Conservation (phyloP, 92 coral and sea anemone species). For the Micromussa lordhowensis region DNA sequence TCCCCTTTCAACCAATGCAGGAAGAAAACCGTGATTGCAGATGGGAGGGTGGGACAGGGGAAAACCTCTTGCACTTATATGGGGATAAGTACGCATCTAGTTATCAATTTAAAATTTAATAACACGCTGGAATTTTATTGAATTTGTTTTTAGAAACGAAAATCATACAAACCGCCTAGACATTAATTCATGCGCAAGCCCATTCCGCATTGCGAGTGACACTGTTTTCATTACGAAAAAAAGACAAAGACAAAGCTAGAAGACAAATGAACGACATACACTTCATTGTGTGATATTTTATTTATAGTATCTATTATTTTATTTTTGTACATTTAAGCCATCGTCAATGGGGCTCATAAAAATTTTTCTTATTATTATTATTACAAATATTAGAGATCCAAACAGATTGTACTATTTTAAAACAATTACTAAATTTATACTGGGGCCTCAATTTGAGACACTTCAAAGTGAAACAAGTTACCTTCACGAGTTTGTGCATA, state of each 20-base stretch:
- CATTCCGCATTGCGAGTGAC: neutral
- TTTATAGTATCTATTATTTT: neutral
- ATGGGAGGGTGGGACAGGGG: too few species aligned
- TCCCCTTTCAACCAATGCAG: too few species aligned
- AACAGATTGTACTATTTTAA: neutral
- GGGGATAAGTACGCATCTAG: too few species aligned
- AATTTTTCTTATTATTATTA: neutral
- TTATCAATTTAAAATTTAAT: too few species aligned
- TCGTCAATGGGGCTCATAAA: neutral
- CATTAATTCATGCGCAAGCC: neutral
- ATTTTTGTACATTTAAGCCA: neutral
- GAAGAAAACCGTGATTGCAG: too few species aligned
- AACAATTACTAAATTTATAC: neutral
- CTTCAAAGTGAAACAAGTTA: neutral
- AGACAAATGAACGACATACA: neutral
- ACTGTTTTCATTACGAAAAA: too few species aligned
- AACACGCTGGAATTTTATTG: too few species aligned
- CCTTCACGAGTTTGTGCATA: neutral
- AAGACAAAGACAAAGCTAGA: too few species aligned
- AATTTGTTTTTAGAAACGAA: too few species aligned
- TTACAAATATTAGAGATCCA: neutral
- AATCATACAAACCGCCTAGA: too few species aligned
- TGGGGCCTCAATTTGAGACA: neutral
- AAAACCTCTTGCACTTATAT: too few species aligned
- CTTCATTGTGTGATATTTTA: neutral